Evolutionary conservation across 2,888 invertebrate genomes (phyloP).

Genomic region (Eristalinus aeneus): DNA sequence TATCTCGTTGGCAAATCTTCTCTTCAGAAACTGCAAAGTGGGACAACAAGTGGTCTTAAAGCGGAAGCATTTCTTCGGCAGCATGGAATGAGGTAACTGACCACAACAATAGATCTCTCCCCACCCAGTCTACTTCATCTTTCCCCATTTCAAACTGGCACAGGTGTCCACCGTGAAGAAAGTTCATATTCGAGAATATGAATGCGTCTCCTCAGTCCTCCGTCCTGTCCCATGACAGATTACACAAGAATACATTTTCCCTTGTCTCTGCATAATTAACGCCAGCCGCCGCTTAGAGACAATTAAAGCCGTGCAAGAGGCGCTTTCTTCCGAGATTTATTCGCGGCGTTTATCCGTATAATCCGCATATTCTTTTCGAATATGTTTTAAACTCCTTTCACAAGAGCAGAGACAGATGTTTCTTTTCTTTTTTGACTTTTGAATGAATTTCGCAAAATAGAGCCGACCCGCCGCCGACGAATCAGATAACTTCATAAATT

Average conservation of each 20-base stretch:
- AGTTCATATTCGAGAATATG: neutral
- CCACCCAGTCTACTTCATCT: neutral
- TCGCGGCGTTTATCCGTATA: neutral
- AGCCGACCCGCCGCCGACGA: neutral
- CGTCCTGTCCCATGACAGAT: neutral
- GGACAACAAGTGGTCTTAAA: neutral
- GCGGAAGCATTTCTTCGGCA: too few species aligned
- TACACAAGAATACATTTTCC: neutral
- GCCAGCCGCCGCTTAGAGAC: neutral
- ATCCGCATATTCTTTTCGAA: neutral
- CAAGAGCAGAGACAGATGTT: neutral
- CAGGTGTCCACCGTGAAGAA: neutral
- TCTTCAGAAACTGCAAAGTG: neutral
- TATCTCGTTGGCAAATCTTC: neutral
- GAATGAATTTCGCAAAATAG: slow-evolving; percentile 36
- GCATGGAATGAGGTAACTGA: too few species aligned
- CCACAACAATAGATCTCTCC: neutral
- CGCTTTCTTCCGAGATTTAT: neutral
- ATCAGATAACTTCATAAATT: slow-evolving; percentile 29
- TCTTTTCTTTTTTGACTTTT: neutral
- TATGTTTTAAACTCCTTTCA: neutral
- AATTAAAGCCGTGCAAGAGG: neutral
- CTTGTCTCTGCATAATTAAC: neutral
- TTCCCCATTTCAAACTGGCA: neutral
- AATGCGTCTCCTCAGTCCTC: neutral